Percentiles rank a stretch among this genome's conserved stretches.
phyloP scores from a whole-genome alignment of 1,140 invertebrate genomes.

The Glomeris maerens region DNA sequence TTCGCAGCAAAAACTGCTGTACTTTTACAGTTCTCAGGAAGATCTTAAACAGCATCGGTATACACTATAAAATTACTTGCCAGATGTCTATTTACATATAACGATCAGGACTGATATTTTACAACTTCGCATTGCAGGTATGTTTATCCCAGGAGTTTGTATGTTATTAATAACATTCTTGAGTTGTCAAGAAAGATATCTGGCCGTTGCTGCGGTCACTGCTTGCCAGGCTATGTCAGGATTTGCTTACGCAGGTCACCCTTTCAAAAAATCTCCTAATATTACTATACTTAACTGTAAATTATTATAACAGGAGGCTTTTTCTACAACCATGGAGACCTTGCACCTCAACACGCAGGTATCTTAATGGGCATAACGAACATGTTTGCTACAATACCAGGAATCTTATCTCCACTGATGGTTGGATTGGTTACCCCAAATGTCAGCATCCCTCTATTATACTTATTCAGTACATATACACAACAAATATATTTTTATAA shows the following conservation, averaged over 20 bases:
- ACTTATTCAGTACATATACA: neutral
- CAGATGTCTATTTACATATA: neutral
- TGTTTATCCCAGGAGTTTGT: constrained; percentile 1
- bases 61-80: neutral
- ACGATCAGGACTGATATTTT: neutral
- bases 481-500: neutral
- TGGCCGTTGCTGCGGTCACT: constrained; percentile 1
- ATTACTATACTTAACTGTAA: neutral
- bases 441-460: constrained; percentile 13
- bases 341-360: constrained; percentile 24
- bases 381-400: constrained; percentile 27
- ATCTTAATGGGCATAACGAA: constrained; percentile 28
- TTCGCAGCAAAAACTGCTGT: constrained; percentile 17
- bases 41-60: constrained; percentile 24
- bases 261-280: neutral
- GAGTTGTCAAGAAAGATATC: constrained; percentile 1
- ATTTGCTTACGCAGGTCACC: constrained; percentile 8
- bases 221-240: neutral
- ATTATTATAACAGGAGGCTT: constrained; percentile 21
- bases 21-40: constrained; percentile 21
- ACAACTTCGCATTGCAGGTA: constrained; percentile 10
- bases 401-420: constrained; percentile 22
- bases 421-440: constrained; percentile 21
- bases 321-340: constrained; percentile 22
- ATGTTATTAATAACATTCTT: constrained; percentile 7